A percentile compares a stretch with the other conserved stretches of the same genome.
Evolutionary conservation across 2,888 invertebrate genomes (phyloP).

Genomic region (Halictus quadricinctus): DNA sequence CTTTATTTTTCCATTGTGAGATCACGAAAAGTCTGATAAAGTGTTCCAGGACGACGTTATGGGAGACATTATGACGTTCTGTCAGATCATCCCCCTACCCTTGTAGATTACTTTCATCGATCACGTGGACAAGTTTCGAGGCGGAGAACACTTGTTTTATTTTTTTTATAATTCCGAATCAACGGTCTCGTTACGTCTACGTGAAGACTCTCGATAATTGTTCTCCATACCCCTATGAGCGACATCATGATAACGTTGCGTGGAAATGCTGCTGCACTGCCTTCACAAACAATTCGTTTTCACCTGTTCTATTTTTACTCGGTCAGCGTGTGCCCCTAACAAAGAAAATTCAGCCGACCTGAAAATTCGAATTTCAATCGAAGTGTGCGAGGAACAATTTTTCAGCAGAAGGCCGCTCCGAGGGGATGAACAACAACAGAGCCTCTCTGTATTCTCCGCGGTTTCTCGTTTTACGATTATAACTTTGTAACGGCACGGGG

Average conservation of each 20-base stretch:
- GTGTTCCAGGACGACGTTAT: not conserved
- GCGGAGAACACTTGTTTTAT: not conserved
- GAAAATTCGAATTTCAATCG: not conserved
- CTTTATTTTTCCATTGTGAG: not conserved
- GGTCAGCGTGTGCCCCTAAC: not conserved
- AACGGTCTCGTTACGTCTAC: not conserved
- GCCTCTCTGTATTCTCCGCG: not conserved
- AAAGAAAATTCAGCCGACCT: not conserved
- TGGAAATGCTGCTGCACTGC: not conserved
- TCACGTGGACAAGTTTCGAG: not conserved
- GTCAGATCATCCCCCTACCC: not conserved
- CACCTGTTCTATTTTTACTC: not conserved
- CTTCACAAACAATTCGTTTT: not conserved
- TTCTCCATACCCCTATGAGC: not conserved
- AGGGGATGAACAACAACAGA: not conserved
- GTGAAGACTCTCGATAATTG: not conserved
- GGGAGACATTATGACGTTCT: not conserved
- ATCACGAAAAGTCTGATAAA: not conserved
- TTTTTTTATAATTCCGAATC: not conserved
- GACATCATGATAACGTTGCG: not conserved
- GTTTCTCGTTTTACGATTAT: not conserved
- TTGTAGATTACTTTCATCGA: not conserved
- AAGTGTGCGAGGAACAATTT: not conserved
- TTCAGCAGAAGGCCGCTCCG: not conserved
- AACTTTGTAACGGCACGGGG: constrained; percentile 1